These are phyloP conservation scores for Borostomias antarcticus DNA, from an alignment of 2,797 vertebrate genomes.

Conservation along the genomic window DNA sequence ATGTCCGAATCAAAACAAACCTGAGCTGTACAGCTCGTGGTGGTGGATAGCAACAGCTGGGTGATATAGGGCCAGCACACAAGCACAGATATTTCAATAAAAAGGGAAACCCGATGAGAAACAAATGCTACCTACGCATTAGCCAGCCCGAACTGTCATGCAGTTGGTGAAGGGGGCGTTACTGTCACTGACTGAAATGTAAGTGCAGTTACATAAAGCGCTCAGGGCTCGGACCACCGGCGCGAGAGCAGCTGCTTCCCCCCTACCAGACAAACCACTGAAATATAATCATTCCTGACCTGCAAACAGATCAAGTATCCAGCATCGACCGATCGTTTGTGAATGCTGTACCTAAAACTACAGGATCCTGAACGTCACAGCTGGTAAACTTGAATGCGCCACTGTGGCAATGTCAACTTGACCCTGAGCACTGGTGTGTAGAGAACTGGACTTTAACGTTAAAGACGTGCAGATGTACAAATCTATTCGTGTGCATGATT, in stretches of 20 bases:
- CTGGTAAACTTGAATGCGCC: neutral
- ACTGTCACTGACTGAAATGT: neutral
- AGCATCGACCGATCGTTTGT: neutral
- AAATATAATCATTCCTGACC: neutral
- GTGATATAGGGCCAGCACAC: too few species aligned
- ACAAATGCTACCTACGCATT: neutral
- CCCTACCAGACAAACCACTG: neutral
- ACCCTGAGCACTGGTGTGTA: neutral
- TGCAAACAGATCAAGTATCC: neutral
- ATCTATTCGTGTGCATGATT: neutral
- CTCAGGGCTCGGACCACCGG: neutral
- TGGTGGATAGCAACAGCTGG: too few species aligned
- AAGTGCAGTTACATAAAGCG: neutral
- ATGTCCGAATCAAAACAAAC: neutral
- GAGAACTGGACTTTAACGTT: neutral
- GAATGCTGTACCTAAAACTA: neutral
- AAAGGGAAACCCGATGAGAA: neutral
- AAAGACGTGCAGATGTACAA: neutral
- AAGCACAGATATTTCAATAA: too few species aligned
- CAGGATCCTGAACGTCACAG: neutral
- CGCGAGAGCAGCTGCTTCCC: neutral
- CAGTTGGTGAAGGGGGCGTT: slow-evolving; percentile 7
- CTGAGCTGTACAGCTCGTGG: neutral
- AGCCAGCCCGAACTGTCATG: too few species aligned
- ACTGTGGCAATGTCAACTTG: slow-evolving; percentile 12